Conservation (phyloP, 2,888 invertebrate species). For the Mesorhabditis spiculigera region DNA sequence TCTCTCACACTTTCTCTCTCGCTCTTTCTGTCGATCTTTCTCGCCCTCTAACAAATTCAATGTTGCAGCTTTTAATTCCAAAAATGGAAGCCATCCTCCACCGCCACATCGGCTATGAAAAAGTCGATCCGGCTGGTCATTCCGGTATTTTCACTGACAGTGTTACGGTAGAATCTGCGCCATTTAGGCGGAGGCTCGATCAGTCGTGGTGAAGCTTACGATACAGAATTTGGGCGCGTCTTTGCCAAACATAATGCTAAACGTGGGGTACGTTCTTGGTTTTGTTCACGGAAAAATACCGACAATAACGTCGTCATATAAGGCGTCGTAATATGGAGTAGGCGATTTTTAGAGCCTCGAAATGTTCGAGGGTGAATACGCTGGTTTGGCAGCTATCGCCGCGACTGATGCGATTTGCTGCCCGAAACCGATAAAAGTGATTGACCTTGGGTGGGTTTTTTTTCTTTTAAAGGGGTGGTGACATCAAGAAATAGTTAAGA, state of each 20-base stretch:
- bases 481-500: conserved; percentile 12
- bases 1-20: too few relatives aligned
- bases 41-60: too few relatives aligned
- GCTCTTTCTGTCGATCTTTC: too few relatives aligned
- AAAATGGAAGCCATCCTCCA: background rate
- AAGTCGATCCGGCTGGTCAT: background rate
- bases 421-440: conserved; percentile 62
- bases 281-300: background rate
- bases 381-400: conserved; percentile 63
- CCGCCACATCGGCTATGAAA: background rate
- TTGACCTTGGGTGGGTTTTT: background rate
- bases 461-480: background rate
- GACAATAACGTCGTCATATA: background rate
- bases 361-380: conserved; percentile 67
- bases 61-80: too few relatives aligned
- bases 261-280: conserved; percentile 12
- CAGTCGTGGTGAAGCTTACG: background rate
- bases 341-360: conserved; percentile 59
- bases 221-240: conserved; percentile 65
- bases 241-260: conserved; percentile 28
- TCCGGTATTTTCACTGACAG: too few relatives aligned
- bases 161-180: background rate
- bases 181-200: background rate
- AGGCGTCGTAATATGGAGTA: too few relatives aligned
- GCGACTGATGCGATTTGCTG: conserved; percentile 62